phyloP scores from a whole-genome alignment of 2,797 vertebrate genomes.

The Fistularia tabacaria region DNA sequence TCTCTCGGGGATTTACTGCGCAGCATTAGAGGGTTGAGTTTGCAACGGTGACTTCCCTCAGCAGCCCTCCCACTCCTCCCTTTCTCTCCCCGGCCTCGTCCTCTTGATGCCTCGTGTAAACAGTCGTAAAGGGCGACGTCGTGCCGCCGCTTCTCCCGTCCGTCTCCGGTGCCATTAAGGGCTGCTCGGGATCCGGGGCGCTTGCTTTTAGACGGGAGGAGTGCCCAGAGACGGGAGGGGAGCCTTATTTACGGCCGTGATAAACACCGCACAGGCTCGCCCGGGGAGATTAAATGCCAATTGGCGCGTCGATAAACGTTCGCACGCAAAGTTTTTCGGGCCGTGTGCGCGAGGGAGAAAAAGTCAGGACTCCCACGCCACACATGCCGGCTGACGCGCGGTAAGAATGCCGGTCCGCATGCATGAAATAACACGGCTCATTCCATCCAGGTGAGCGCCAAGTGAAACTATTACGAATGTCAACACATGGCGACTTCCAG shows the following conservation, averaged over 20 bases:
- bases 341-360: no score
- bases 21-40: slow-evolving; percentile 62
- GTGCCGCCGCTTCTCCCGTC: slow-evolving; percentile 43
- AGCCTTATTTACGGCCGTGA: slow-evolving; percentile 68
- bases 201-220: slow-evolving; percentile 56
- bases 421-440: not conserved
- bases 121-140: slow-evolving; percentile 70
- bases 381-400: slow-evolving; percentile 6
- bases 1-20: slow-evolving; percentile 54
- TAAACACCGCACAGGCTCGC: slow-evolving; percentile 63
- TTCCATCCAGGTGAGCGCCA: no score
- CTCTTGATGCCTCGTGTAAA: slow-evolving; percentile 67
- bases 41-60: slow-evolving; percentile 54
- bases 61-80: slow-evolving; percentile 6
- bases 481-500: no score
- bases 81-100: slow-evolving; percentile 29
- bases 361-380: slow-evolving; percentile 7
- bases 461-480: no score
- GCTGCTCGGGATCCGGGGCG: slow-evolving; percentile 29
- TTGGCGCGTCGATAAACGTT: slow-evolving; percentile 32
- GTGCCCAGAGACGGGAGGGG: slow-evolving; percentile 65
- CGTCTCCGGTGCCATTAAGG: slow-evolving; percentile 58
- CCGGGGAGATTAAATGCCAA: slow-evolving; percentile 54
- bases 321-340: slow-evolving; percentile 23
- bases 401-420: not conserved